These are phyloP conservation scores for Phengaris alcon DNA, from an alignment of 2,888 invertebrate species.

Conservation along the genomic window DNA sequence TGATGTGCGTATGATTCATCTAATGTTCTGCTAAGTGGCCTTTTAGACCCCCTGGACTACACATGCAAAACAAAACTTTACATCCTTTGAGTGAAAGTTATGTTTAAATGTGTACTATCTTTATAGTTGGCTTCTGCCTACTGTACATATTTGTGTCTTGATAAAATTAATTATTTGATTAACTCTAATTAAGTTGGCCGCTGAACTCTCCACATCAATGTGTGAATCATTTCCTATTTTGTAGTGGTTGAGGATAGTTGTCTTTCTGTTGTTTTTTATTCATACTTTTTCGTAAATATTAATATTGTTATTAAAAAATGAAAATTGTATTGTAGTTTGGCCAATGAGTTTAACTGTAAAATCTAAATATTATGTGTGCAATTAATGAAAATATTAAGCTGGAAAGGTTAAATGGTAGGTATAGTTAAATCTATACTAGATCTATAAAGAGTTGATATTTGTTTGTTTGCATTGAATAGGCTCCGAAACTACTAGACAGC, in stretches of 20 bases:
- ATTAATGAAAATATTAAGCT: not conserved
- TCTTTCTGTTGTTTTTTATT: not conserved
- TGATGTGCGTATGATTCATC: too few relatives aligned
- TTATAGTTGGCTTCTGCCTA: too few relatives aligned
- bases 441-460: too few relatives aligned
- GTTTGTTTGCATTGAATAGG: too few relatives aligned
- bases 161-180: conserved; percentile 40
- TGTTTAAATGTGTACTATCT: not conserved
- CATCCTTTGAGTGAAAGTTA: not conserved
- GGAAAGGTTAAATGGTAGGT: not conserved
- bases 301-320: too few relatives aligned
- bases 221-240: conserved; percentile 39
- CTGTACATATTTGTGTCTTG: not conserved
- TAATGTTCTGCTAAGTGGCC: too few relatives aligned
- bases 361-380: conserved; percentile 23
- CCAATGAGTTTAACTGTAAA: not conserved
- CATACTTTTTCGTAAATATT: too few relatives aligned
- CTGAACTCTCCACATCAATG: conserved; percentile 20
- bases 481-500: too few relatives aligned
- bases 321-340: not conserved
- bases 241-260: not conserved
- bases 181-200: conserved; percentile 50
- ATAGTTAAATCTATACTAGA: not conserved
- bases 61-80: too few relatives aligned
- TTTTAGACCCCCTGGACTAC: too few relatives aligned